A percentile compares a stretch with the other conserved stretches of the same genome.
Conservation (phyloP, 2,113 vertebrate species). For the Hiodon alosoides region DNA sequence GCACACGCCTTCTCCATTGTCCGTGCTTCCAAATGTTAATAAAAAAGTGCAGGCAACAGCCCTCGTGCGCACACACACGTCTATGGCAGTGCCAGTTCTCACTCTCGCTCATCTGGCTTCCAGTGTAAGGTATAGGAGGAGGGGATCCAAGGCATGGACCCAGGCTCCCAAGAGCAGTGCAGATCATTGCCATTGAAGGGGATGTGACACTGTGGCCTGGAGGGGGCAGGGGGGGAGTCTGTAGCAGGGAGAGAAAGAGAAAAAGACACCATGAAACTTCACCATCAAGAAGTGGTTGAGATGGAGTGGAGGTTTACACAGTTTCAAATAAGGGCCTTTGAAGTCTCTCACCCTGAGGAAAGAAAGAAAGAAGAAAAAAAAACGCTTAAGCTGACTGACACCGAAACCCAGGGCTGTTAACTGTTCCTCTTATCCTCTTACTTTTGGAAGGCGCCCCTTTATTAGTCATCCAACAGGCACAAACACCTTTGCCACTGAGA, state of each 20-base stretch:
- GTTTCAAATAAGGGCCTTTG: not conserved
- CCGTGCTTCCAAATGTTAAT: too few relatives aligned
- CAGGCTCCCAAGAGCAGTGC: constrained; percentile 47
- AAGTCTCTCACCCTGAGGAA: too few relatives aligned
- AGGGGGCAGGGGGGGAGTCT: constrained; percentile 40
- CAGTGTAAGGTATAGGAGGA: constrained; percentile 52
- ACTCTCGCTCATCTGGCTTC: constrained; percentile 11
- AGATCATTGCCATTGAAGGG: constrained; percentile 36
- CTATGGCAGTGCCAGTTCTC: not conserved
- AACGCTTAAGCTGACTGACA: too few relatives aligned
- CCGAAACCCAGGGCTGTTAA: too few relatives aligned
- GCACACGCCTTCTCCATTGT: too few relatives aligned
- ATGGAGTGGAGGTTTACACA: not conserved
- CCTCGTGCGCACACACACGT: not conserved
- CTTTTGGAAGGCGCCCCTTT: too few relatives aligned
- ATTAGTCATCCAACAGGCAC: too few relatives aligned
- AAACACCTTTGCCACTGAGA: too few relatives aligned
- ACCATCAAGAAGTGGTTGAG: not conserved
- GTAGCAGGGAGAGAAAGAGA: not conserved
- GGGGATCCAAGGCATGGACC: constrained; percentile 4
- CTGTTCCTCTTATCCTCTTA: too few relatives aligned
- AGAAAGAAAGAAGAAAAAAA: too few relatives aligned
- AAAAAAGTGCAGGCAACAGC: too few relatives aligned
- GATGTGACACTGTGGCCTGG: constrained; percentile 39
- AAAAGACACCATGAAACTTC: not conserved